Evolutionary conservation across 2,797 vertebrate genomes (phyloP), one percentile per base, ranked within the genome.

Genomic region (Macropus fuliginosus): DNA sequence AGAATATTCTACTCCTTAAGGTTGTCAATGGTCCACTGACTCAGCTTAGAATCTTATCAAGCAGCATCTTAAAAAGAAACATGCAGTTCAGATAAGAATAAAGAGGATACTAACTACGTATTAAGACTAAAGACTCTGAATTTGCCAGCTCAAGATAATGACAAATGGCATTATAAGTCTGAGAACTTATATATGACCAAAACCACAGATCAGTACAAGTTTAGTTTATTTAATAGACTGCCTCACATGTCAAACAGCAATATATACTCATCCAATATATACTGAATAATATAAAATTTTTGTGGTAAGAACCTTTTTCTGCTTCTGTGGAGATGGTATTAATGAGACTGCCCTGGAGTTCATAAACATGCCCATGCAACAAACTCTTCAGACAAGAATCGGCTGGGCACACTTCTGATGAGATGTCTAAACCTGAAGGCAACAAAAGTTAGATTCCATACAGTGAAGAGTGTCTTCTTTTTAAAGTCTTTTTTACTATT

Each of bases 321-420:
- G 94, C 94, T 95, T 97, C 96, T 97, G 94, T 96, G 62, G 97
- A 97, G 96, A 95, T 89, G 94, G 95, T 94, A 96, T 97, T 97
- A 98, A 98, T 96, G 97, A 98, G 95, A 96, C 94, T 93, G 96
- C 96, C 97, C 97, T 93, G 92, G 94, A 97, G 95, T 97, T 98
- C 96, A 98, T 18, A 89, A 52, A 29, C 1, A 0, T 9, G 0
- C 92, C 96, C 95, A 54, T 56, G 97, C 91, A 55, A 94, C 93
- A 97, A 96, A 96, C 91, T 94, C 94, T 96, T 97, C 96, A 92
- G 95, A 92, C 94, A 91, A 92, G 94, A 92, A 95, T 96, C 92
- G 97, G 95, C 95, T 95, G 92, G 95, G 96, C 95, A 97, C 62
- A 95, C 93, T 96, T 95, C 90, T 98, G 97, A 98, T 97, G 96